Evolutionary conservation across 2,797 vertebrate genomes (phyloP), one percentile per base, ranked within the genome.

Genomic region (Cynopterus sphinx): DNA sequence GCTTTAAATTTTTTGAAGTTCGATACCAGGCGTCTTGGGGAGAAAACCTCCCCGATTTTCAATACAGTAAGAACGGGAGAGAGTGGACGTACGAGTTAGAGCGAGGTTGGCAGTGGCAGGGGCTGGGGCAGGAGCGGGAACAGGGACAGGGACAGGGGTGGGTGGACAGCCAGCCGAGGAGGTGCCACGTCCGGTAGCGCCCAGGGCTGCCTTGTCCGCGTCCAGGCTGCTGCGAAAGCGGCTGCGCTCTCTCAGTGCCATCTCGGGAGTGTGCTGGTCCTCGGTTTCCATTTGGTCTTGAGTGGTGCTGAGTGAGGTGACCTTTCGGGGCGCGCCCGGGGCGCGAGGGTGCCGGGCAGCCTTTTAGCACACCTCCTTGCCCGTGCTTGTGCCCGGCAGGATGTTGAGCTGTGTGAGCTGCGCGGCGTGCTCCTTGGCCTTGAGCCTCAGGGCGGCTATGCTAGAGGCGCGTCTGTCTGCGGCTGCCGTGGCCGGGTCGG

Each of bases 351-450:
- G 91, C 92, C 71, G 89, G 75, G 93, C 86, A 81, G 96, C 95
- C 90, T n/a, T 97, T 99, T 99, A 99, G 99, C 99, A 99, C 98
- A 99, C 99, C 99, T 99, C 99, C 98, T 99, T 99, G 98, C 99
- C 99, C 65, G 99, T 97, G 97, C 98, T 99, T 98, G 98, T 99
- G 33, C 99, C 96, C 43, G 99, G 99, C 98, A 99, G 99, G 98
- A 99, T 99, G 99, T 99, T 99, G 96, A 99, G 99, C 98, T 99
- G 99, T 97, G 99, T 99, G 97, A 99, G 99, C 98, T 99, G 99
- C 81, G 99, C 99, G 4, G 99, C 99, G 98, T 99, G 99, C 98
- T 99, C 99, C 98, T 99, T 99, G 96, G 99, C 99, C 98, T 99
- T 99, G 98, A 99, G 99, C 98, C 99, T 99, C 98, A 99, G 99